These are phyloP conservation scores for Chorisops tibialis DNA, from an alignment of 2,888 invertebrate genomes.

Conservation along the genomic window DNA sequence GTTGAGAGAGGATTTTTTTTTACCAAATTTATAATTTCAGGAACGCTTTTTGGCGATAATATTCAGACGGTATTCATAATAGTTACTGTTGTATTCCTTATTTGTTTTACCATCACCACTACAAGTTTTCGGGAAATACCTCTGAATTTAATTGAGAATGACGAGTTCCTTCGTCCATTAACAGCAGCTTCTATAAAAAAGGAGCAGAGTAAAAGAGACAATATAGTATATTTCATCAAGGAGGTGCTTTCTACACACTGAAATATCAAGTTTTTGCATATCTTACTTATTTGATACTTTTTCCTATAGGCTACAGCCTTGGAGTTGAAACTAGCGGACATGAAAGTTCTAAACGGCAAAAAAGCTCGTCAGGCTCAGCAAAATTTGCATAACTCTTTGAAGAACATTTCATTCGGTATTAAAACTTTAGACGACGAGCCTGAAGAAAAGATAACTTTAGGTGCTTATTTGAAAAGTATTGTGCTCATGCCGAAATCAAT, in stretches of 20 bases:
- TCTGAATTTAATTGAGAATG: constrained; percentile 48
- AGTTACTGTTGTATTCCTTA: constrained; percentile 58
- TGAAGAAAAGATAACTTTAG: constrained; percentile 42
- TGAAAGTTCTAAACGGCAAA: constrained; percentile 24
- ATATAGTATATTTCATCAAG: constrained; percentile 45
- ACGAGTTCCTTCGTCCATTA: constrained; percentile 46
- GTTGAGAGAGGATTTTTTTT: no score
- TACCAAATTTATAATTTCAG: no score
- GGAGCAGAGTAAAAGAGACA: constrained; percentile 42
- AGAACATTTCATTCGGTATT: neutral
- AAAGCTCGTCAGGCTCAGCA: neutral
- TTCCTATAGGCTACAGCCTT: constrained; percentile 38
- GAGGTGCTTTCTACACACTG: constrained; percentile 37
- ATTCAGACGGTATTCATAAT: constrained; percentile 58
- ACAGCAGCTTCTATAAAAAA: constrained; percentile 45
- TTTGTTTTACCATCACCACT: constrained; percentile 57
- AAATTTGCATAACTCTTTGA: constrained; percentile 1
- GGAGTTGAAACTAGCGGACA: constrained; percentile 41
- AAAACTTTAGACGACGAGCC: constrained; percentile 24
- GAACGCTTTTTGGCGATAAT: constrained; percentile 56
- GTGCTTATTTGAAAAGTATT: constrained; percentile 55
- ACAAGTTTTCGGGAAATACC: constrained; percentile 61
- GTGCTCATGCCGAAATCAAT: constrained; percentile 60
- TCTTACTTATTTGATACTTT: neutral
- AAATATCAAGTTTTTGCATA: no score